Percentiles rank a stretch among this genome's conserved stretches.
These are phyloP conservation scores for Excalfactoria chinensis DNA, from an alignment of 2,113 vertebrate species.

Conservation along the genomic window DNA sequence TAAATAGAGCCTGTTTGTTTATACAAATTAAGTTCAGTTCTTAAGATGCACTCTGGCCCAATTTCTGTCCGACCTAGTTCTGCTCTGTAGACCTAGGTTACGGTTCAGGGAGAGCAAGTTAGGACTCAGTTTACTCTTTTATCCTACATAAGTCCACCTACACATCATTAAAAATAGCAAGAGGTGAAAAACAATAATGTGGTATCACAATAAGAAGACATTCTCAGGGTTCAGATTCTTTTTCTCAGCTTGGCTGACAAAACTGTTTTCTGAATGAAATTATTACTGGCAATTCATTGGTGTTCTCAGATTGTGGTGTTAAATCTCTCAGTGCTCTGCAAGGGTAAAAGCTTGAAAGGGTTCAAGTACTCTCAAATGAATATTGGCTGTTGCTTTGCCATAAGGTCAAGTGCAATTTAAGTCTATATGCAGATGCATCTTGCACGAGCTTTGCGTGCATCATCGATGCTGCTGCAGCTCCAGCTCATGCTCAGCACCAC, in stretches of 20 bases:
- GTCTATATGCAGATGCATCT: neutral
- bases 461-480: fast-evolving
- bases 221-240: neutral
- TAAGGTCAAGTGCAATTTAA: neutral
- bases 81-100: neutral
- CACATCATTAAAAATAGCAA: conserved; percentile 54
- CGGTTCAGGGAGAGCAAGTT: neutral
- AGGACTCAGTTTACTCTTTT: conserved; percentile 61
- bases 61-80: neutral
- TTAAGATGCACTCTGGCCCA: conserved; percentile 52
- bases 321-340: neutral
- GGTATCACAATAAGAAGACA: conserved; percentile 12
- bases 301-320: neutral
- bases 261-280: neutral
- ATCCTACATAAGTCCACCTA: conserved; percentile 74
- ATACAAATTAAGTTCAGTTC: conserved; percentile 63
- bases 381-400: neutral
- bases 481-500: fast-evolving
- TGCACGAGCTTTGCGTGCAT: fast-evolving
- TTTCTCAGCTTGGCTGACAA: neutral
- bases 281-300: neutral
- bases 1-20: conserved; percentile 78
- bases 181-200: neutral
- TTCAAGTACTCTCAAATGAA: neutral
- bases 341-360: neutral